Conservation (phyloP, 1,140 invertebrate genomes). For the Trachelipus rathkii region DNA sequence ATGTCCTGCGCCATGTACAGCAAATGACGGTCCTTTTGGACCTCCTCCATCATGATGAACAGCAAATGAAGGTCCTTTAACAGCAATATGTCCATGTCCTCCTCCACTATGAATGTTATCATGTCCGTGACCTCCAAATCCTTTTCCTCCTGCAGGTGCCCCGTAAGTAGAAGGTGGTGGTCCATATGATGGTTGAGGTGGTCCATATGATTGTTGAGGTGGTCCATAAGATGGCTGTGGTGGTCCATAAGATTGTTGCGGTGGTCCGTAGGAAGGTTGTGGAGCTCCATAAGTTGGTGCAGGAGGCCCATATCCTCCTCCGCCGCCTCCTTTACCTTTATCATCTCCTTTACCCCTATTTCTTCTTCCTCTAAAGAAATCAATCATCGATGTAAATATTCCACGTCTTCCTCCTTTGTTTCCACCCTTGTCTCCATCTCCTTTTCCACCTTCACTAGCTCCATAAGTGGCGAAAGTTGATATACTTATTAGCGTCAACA, state of each 20-base stretch:
- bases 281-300: neutral
- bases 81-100: neutral
- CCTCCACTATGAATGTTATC: neutral
- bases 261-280: neutral
- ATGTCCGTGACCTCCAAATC: neutral
- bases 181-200: neutral
- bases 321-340: neutral
- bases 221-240: neutral
- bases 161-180: neutral
- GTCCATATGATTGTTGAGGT: neutral
- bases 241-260: neutral
- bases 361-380: neutral
- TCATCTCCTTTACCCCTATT: neutral
- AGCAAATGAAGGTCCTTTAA: constrained; percentile 1
- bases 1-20: neutral
- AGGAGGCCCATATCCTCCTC: neutral
- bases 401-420: neutral
- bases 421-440: neutral
- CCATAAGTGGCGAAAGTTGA: neutral
- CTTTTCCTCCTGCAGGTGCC: neutral
- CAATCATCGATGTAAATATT: neutral
- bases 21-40: neutral
- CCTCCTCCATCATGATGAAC: neutral
- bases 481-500: too few species aligned
- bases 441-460: neutral